These are phyloP conservation scores for Leguminivora glycinivorella DNA, from an alignment of 1,140 invertebrate species.

Conservation along the genomic window DNA sequence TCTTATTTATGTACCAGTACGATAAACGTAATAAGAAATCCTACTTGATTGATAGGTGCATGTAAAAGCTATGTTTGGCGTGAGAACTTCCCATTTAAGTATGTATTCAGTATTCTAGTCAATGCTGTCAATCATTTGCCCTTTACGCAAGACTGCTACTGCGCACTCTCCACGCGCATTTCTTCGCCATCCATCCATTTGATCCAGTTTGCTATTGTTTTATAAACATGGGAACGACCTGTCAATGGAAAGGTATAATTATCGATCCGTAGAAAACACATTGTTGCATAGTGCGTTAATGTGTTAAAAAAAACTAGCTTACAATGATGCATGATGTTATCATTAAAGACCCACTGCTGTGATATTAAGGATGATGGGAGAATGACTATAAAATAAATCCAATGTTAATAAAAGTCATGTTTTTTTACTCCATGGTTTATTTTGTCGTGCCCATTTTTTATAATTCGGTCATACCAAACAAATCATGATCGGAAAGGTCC, in stretches of 20 bases:
- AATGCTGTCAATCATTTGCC: background rate
- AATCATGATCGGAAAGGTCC: background rate
- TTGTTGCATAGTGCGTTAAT: background rate
- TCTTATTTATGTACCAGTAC: no score
- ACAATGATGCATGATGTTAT: background rate
- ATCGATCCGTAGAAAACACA: background rate
- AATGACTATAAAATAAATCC: background rate
- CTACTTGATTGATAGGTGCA: no score
- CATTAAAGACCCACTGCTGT: background rate
- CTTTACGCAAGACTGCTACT: background rate
- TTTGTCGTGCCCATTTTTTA: constrained; percentile 5
- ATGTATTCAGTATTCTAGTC: background rate
- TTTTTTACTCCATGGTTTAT: background rate
- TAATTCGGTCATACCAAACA: background rate
- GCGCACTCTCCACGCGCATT: background rate
- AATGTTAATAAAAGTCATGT: background rate
- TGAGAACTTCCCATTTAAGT: background rate
- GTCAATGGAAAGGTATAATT: background rate
- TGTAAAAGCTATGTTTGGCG: background rate
- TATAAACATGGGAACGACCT: constrained; percentile 1
- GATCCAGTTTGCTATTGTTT: constrained; percentile 10
- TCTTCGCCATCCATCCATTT: no score
- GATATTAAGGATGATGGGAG: background rate
- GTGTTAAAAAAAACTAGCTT: background rate
- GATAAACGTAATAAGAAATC: no score